Conservation (phyloP, 53 echinoderm and acorn worm species). For the Patiria pectinifera region DNA sequence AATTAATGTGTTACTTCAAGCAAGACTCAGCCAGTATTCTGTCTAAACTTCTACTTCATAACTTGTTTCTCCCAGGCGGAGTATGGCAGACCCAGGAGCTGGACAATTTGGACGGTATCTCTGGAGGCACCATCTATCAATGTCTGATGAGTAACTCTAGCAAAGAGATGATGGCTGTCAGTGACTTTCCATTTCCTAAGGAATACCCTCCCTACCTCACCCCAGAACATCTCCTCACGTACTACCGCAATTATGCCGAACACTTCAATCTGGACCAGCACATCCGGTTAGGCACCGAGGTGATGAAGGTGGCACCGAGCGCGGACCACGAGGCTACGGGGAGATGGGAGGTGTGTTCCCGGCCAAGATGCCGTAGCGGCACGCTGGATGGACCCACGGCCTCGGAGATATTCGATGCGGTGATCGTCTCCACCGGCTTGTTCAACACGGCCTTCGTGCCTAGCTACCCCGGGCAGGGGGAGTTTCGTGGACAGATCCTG, state of each 20-base stretch:
- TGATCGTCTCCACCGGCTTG: conserved; percentile 85
- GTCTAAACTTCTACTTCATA: background rate
- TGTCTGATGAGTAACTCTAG: conserved; percentile 84
- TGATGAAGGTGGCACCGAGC: conserved; percentile 71
- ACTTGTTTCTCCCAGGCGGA: conserved; percentile 55
- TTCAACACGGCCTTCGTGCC: conserved; percentile 65
- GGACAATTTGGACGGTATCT: conserved; percentile 4
- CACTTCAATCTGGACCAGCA: conserved; percentile 76
- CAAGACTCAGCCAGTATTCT: too few species aligned
- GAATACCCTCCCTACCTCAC: conserved; percentile 76
- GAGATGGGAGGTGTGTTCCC: conserved; percentile 75
- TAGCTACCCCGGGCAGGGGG: conserved; percentile 72
- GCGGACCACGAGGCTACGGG: conserved; percentile 75
- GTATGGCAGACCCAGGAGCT: conserved; percentile 66
- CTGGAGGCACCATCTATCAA: conserved; percentile 72
- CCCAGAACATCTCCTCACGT: conserved; percentile 59
- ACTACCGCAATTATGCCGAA: conserved; percentile 74
- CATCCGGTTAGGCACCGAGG: conserved; percentile 80
- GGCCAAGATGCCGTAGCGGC: background rate
- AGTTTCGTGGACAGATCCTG: conserved; percentile 77
- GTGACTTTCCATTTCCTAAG: conserved; percentile 82
- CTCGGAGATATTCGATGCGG: conserved; percentile 74
- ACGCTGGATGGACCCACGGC: background rate
- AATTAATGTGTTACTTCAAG: background rate
- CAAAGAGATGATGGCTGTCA: conserved; percentile 91